These are phyloP conservation scores for Stictonetta naevosa DNA, from an alignment of 2,113 vertebrate species.

Conservation along the genomic window DNA sequence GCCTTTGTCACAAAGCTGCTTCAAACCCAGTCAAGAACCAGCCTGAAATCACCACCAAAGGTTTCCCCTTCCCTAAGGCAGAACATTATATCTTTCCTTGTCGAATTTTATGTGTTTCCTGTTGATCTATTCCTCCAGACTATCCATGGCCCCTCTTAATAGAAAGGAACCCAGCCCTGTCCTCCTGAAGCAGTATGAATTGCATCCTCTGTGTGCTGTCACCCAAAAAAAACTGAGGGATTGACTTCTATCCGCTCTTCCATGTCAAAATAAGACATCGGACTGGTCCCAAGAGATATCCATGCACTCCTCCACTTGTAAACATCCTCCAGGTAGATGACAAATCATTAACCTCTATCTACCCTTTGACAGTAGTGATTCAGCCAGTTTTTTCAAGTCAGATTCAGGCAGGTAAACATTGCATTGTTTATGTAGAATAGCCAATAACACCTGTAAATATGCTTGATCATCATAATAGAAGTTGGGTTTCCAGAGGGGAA, in stretches of 20 bases:
- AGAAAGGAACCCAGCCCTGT: neutral
- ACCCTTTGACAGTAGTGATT: neutral
- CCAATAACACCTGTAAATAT: neutral
- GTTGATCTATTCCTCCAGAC: neutral
- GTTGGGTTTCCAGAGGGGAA: neutral
- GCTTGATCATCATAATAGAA: neutral
- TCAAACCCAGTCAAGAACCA: neutral
- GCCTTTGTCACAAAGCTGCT: neutral
- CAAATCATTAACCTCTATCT: neutral
- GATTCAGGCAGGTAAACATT: neutral
- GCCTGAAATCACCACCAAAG: no score
- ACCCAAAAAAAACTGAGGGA: no score
- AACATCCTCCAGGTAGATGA: neutral
- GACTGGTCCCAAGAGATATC: neutral
- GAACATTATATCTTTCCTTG: neutral
- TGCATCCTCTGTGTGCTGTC: neutral
- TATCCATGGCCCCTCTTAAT: neutral
- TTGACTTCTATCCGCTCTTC: neutral
- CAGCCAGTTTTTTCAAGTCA: neutral
- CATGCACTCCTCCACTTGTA: neutral
- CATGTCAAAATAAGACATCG: neutral
- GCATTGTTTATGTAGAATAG: neutral
- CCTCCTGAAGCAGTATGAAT: neutral
- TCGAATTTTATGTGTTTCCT: neutral
- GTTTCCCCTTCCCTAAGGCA: neutral